Evolutionary conservation across 1,140 invertebrate genomes (phyloP).

Genomic region (Solenopsis invicta): DNA sequence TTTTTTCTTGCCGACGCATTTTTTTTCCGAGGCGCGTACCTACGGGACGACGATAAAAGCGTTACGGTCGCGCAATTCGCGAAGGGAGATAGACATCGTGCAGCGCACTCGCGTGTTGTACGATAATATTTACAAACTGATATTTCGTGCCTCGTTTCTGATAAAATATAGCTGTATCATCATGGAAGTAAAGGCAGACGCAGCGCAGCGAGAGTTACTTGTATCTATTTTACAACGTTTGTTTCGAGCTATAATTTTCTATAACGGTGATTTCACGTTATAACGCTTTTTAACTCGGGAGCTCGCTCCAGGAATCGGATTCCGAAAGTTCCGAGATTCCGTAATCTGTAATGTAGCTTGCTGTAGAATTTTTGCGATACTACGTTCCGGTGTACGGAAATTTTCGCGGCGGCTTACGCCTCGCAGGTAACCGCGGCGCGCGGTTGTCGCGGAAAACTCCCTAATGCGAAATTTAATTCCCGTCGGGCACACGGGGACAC

Average conservation of each 20-base stretch:
- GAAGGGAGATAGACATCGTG: slow-evolving; percentile 7
- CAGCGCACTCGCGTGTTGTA: neutral
- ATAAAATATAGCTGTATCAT: neutral
- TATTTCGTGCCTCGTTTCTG: slow-evolving; percentile 9
- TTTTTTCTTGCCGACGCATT: slow-evolving; percentile 30
- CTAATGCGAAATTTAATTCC: slow-evolving; percentile 58
- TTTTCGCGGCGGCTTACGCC: slow-evolving; percentile 20
- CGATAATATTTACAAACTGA: slow-evolving; percentile 46
- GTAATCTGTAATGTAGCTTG: slow-evolving; percentile 7
- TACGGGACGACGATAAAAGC: slow-evolving; percentile 44
- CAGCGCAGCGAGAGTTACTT: neutral
- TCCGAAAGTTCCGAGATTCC: neutral
- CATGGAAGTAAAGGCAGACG: neutral
- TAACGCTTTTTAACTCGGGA: neutral
- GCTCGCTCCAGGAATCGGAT: neutral
- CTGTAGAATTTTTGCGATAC: slow-evolving; percentile 19
- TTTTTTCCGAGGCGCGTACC: neutral
- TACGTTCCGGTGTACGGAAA: neutral
- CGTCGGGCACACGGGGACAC: slow-evolving; percentile 10
- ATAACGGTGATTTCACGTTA: neutral
- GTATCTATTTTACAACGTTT: neutral
- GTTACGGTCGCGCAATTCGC: slow-evolving; percentile 39
- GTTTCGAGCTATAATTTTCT: neutral
- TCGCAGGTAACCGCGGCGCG: neutral
- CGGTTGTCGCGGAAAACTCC: slow-evolving; percentile 41